Base-by-base conservation (phyloP, 2,797 vertebrate species). In the Champsocephalus esox region DNA sequence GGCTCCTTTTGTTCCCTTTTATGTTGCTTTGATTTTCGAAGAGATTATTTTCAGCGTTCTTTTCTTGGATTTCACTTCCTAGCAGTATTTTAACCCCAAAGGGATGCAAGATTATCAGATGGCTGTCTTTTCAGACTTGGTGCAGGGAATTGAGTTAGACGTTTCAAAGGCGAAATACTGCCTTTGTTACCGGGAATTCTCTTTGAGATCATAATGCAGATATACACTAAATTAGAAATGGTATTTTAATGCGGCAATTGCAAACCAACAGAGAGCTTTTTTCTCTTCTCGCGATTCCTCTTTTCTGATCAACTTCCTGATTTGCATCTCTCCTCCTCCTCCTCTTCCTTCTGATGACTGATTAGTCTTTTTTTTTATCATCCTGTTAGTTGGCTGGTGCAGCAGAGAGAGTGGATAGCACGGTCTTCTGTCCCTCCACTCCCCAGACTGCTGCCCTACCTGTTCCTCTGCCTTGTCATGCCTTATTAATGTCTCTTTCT, bases 401-500 rank as follows among this genome's bases (percentile, higher is more conserved):
- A 81, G 81, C 70, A 79, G 44, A 38, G 34, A 38, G 78, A 81
- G 76, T 75, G 79, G 81, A 88, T 76, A 69, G 61, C 80, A 76
- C 80, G 81, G 73, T 77, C 64, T 75, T 68, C 81, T 75, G 64
- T 82, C 59, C 51, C 67, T 87, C 83, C 77, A 38, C 19, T 80
- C 68, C 71, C 65, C 79, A 86, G 85, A 79, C 74, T 67, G 70
- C 75, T 85, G 83, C 80, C 80, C 87, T 76, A 79, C 81, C 83
- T 80, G 68, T 77, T 89, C 79, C 68, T 76, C 70, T 82, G 74
- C 81, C 86, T 88, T 87, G 89, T 92, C 91, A 89, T 91, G 76
- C 84, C 82, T 92, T 94, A 92, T 95, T 93, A 92, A 93, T 88
- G 86, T 90, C 78, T 79, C 66, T 69, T 52, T 82, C 70, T 83